Percentiles rank a stretch among this genome's conserved stretches.
Evolutionary conservation across 2,797 vertebrate species (phyloP).

Genomic region (Saxicola maurus): DNA sequence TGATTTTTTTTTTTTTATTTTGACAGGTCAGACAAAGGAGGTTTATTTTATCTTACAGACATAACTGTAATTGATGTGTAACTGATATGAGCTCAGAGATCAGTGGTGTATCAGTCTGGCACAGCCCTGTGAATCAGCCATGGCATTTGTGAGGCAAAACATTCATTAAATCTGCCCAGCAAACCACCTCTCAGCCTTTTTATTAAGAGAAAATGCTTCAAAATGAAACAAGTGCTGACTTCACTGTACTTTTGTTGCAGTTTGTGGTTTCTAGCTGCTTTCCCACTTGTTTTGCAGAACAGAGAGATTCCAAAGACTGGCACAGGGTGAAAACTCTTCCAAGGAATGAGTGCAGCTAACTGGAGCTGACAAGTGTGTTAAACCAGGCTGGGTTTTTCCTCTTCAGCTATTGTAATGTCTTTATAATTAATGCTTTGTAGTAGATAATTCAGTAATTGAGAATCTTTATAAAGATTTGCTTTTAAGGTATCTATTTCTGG

Average conservation of each 20-base stretch:
- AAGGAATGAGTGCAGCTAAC: not conserved
- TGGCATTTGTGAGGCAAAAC: not conserved
- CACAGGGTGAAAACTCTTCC: not conserved
- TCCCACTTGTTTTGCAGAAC: not conserved
- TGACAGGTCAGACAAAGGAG: not conserved
- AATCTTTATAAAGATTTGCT: not conserved
- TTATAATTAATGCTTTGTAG: not conserved
- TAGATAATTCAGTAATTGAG: not conserved
- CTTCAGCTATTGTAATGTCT: not conserved
- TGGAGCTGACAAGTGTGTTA: constrained; percentile 14
- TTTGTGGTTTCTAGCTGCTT: not conserved
- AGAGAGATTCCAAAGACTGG: not conserved
- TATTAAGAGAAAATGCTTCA: not conserved
- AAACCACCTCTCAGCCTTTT: not conserved
- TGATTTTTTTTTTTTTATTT: not conserved
- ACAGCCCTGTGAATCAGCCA: not conserved
- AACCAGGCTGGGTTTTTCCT: not conserved
- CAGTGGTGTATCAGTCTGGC: not conserved
- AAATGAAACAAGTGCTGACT: not conserved
- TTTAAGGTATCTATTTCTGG: not conserved
- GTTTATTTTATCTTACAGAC: not conserved
- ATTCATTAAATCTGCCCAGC: not conserved
- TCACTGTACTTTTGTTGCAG: not conserved
- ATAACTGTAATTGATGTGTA: not conserved
- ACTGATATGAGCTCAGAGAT: not conserved